Evolutionary conservation across 2,797 vertebrate species (phyloP).

Genomic region (Falco biarmicus): DNA sequence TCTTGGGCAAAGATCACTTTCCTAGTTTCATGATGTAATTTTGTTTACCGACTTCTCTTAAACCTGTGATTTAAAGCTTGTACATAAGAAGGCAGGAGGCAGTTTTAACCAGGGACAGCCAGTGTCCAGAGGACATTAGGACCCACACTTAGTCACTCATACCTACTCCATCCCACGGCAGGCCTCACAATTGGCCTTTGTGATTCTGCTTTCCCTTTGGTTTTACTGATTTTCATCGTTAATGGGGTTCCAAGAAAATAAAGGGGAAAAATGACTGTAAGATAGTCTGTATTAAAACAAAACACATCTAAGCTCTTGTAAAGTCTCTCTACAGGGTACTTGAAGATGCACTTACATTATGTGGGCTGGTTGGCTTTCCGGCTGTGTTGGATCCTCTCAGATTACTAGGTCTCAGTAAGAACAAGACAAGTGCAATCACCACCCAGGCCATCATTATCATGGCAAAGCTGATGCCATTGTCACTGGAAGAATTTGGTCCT

Average conservation of each 20-base stretch:
- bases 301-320: not conserved
- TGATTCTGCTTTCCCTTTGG: not conserved
- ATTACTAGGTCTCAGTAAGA: slow-evolving; percentile 89
- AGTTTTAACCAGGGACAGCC: not conserved
- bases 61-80: not conserved
- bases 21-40: not conserved
- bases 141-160: not conserved
- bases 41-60: not conserved
- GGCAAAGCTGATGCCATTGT: slow-evolving; percentile 85
- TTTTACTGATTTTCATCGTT: not conserved
- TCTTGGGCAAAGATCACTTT: not conserved
- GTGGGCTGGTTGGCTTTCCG: slow-evolving; percentile 85
- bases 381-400: slow-evolving; percentile 83
- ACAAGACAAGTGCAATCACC: slow-evolving; percentile 89
- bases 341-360: slow-evolving; percentile 82
- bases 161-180: not conserved
- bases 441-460: slow-evolving; percentile 95
- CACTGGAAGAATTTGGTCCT: slow-evolving; percentile 83
- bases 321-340: not conserved
- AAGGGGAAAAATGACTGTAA: not conserved
- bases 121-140: not conserved
- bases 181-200: not conserved
- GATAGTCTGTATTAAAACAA: not conserved
- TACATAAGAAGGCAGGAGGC: not conserved
- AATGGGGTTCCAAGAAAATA: not conserved